Evolutionary conservation across 2,888 invertebrate species (phyloP), one percentile per base, ranked within the genome.

Genomic region (Acleris emargana): DNA sequence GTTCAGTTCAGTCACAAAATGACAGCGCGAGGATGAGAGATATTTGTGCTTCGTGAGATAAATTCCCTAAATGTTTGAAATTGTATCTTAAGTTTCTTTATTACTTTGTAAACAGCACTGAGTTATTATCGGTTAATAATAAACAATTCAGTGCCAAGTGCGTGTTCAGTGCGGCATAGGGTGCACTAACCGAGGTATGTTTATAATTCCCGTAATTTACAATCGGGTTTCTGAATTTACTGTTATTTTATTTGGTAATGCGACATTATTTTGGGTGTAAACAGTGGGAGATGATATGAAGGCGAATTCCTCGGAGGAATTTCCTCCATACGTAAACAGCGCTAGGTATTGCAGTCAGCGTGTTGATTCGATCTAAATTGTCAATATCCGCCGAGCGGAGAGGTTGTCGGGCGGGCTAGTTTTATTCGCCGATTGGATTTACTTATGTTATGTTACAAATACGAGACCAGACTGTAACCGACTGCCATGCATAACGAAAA

Each of bases 291-390:
- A 45, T 6, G n/a, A 43, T 49, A 43, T 57, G 18, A 55, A 51
- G 51, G 16, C 22, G 54, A 17, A 47, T 49, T 43, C n/a, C 11
- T 28, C 17, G 51, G n/a, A n/a, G n/a, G n/a, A n/a, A n/a, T n/a
- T 47, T 42, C 11, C 5, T 28, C 17, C 55, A 20, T 38, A 13
- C 17, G 45, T 61, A 57, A 52, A 57, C 50, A 51, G 57, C 28
- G 38, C 47, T 66, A 57, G 67, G 47, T 45, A 64, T 68, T 68
- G 62, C 67, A 64, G 45, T 45, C 6, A 16, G 58, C 68, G 67
- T 57, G 73, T 73, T 74, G 68, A 78, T 81, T 75, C 72, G 76
- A 72, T 79, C 74, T 78, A 82, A 82, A 82, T 80, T 75, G 72
- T 70, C 72, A 75, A 77, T 82, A 82, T 82, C 82, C 82, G 81